phyloP scores from a whole-genome alignment of 2,888 invertebrate genomes.

The Agriopis aurantiaria region DNA sequence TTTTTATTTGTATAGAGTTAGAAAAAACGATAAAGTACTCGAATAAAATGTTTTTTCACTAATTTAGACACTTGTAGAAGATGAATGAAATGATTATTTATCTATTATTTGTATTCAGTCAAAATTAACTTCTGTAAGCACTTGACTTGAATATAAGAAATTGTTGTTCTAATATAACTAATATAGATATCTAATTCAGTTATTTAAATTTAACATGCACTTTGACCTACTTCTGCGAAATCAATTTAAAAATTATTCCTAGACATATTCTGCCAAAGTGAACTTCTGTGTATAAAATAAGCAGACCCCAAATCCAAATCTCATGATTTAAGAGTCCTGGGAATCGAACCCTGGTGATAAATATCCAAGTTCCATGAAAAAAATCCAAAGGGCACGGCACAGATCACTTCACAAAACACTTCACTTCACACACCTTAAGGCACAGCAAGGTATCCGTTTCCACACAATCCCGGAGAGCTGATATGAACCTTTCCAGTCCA shows the following conservation, averaged over 20 bases:
- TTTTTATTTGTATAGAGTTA: no score
- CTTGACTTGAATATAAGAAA: background rate
- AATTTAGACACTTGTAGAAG: no score
- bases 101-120: no score
- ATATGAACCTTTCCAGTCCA: constrained; percentile 74
- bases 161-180: background rate
- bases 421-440: constrained; percentile 89
- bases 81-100: no score
- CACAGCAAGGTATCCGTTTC: constrained; percentile 90
- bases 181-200: background rate
- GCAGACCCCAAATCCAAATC: background rate
- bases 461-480: constrained; percentile 89
- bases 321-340: constrained; percentile 15
- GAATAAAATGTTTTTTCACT: no score
- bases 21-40: no score
- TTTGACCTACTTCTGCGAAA: constrained; percentile 21
- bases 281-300: background rate
- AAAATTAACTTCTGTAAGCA: no score
- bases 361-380: constrained; percentile 16
- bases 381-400: constrained; percentile 53
- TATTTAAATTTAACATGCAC: background rate
- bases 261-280: background rate
- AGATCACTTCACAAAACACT: constrained; percentile 61
- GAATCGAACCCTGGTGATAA: constrained; percentile 38
- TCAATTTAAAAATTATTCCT: background rate